Evolutionary conservation across 1,140 invertebrate species (phyloP).

Genomic region (Lysiphlebus fabarum): DNA sequence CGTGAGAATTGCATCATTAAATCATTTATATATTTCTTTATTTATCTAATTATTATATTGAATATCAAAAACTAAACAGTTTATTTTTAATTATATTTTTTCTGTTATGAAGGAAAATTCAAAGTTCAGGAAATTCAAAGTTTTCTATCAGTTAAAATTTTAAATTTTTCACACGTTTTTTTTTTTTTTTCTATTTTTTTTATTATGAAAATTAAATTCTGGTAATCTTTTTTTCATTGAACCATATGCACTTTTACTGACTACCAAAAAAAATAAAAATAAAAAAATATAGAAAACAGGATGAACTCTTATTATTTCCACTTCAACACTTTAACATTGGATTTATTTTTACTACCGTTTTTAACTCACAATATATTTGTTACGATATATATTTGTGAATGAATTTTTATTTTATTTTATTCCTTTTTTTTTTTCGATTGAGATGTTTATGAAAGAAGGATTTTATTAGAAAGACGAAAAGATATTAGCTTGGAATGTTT

Average conservation of each 20-base stretch:
- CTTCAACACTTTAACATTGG: conserved; percentile 30
- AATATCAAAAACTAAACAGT: neutral
- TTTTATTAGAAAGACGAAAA: no score
- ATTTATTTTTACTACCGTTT: conserved; percentile 15
- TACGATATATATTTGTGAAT: no score
- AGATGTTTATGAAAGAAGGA: no score
- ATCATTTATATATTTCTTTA: conserved; percentile 1
- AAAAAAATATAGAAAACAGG: conserved; percentile 33
- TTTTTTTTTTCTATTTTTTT: no score
- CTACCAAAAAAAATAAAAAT: conserved; percentile 12
- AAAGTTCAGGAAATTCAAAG: no score
- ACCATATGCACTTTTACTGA: conserved; percentile 3
- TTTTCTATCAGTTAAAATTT: no score
- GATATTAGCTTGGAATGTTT: no score
- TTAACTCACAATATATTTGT: neutral
- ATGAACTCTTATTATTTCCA: conserved; percentile 32
- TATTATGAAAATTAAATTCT: neutral
- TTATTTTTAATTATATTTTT: neutral
- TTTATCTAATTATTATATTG: neutral
- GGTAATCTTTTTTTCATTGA: conserved; percentile 17
- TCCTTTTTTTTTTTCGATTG: no score
- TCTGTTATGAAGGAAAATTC: no score
- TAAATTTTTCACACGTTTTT: no score
- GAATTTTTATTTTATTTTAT: no score
- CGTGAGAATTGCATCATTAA: conserved; percentile 16